Base-by-base conservation (phyloP, 2,797 vertebrate species). In the Dipus sagitta region DNA sequence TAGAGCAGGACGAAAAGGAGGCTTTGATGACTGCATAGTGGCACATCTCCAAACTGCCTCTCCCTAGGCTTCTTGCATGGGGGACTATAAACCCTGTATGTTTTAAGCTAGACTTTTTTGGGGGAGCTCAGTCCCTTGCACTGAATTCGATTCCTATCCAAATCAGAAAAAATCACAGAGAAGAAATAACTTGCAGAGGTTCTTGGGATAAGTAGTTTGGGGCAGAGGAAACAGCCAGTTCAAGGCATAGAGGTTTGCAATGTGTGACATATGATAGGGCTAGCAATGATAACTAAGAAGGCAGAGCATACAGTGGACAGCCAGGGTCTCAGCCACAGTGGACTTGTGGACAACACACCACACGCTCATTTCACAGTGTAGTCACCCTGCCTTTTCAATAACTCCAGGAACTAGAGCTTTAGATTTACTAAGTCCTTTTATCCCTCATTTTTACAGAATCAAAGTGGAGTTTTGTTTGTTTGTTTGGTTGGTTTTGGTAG, bases 131-230 rank as follows among this genome's bases (percentile, higher is more conserved):
- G 58, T 92, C 84, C 70, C n/a, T 89, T 80, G 26, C 9, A 65
- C 20, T 86, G 64, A 88, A 86, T 86, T 68, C 20, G 88, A 65
- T 94, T 89, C 52, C 52, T 87, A 90, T 89, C 60, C 82, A 62
- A 91, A 84, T 88, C 83, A 76, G 72, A 92, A 95, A 93, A 72
- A 58, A 74, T 90, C 67, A 71, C 4, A 17, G 32, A 32, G 80
- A 94, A 95, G 72, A 42, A 90, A 89, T 75, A 70, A 92, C 90
- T 93, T 91, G 42, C 70, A 70, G 74, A 30, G 87, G 65, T 58
- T 90, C 93, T 83, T 95, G 75, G n/a, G 60, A 86, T 86, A 88
- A 74, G 65, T 77, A 80, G 88, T 91, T 94, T 32, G 38, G 34
- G 4, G 20, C 52, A 47, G 67, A 92, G 77, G 74, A 93, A 94